Evolutionary conservation across 1,140 invertebrate species (phyloP).

Genomic region (Cylas formicarius): DNA sequence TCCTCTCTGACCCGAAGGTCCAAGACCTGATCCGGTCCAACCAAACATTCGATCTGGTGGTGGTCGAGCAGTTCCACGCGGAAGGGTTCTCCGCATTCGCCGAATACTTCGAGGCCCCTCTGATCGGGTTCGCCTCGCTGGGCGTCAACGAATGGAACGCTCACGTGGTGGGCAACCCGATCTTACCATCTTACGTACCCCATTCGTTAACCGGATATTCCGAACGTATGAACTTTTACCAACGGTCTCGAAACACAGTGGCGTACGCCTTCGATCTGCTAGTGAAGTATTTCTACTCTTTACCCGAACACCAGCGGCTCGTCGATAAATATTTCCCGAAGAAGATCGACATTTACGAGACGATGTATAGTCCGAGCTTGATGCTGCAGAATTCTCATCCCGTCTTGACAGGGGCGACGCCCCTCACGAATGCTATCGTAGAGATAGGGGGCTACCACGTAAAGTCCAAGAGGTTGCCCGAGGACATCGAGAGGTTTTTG

Average conservation of each 20-base stretch:
- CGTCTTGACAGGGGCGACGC: slow-evolving; percentile 14
- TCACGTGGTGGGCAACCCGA: slow-evolving; percentile 13
- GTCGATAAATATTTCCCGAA: slow-evolving; percentile 23
- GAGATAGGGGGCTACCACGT: slow-evolving; percentile 27
- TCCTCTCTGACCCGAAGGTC: slow-evolving; percentile 14
- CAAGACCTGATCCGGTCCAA: slow-evolving; percentile 24
- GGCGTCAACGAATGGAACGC: slow-evolving; percentile 14
- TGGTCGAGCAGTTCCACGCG: slow-evolving; percentile 43
- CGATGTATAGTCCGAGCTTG: slow-evolving; percentile 26
- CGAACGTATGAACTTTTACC: slow-evolving; percentile 21
- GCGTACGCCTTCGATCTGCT: slow-evolving; percentile 3
- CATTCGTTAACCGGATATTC: slow-evolving; percentile 12
- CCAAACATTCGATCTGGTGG: slow-evolving; percentile 45
- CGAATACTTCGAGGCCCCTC: slow-evolving; percentile 41
- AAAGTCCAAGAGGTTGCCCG: slow-evolving; percentile 17
- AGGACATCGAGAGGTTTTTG: slow-evolving; percentile 37
- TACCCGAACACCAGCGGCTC: slow-evolving; percentile 15
- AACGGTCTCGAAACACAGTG: slow-evolving; percentile 23
- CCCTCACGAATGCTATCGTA: slow-evolving; percentile 12
- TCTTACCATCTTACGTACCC: slow-evolving; percentile 12
- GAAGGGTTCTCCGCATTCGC: slow-evolving; percentile 43
- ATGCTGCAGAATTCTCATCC: slow-evolving; percentile 23
- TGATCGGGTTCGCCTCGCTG: slow-evolving; percentile 22
- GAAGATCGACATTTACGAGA: slow-evolving; percentile 16
- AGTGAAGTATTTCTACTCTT: slow-evolving; percentile 9